These are phyloP conservation scores for Eupithecia subumbrata DNA, from an alignment of 2,888 invertebrate genomes.

Conservation along the genomic window DNA sequence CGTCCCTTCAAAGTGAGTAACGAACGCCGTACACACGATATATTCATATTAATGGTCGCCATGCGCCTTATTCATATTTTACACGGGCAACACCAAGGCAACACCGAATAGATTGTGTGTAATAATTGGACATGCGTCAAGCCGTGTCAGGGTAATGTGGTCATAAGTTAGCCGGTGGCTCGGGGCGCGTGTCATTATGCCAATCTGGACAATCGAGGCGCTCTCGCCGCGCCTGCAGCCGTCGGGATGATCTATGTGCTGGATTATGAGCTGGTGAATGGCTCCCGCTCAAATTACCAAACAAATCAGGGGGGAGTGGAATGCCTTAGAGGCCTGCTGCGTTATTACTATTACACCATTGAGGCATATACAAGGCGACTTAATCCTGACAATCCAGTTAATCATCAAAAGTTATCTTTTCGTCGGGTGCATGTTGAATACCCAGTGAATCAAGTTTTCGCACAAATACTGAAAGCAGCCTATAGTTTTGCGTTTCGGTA, in stretches of 20 bases:
- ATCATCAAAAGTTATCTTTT: not conserved
- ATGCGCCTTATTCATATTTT: constrained; percentile 77
- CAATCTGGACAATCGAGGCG: constrained; percentile 76
- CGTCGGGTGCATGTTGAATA: not conserved
- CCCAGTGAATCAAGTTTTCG: not conserved
- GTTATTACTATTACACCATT: constrained; percentile 16
- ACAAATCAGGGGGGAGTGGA: constrained; percentile 42
- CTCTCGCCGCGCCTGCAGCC: constrained; percentile 45
- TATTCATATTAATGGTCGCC: constrained; percentile 68
- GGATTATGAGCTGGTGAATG: constrained; percentile 67
- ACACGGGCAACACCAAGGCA: constrained; percentile 70
- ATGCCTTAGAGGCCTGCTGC: constrained; percentile 27
- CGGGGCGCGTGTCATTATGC: constrained; percentile 76
- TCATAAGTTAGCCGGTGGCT: constrained; percentile 75
- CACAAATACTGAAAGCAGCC: not conserved
- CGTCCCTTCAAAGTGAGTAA: constrained; percentile 74
- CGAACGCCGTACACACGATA: constrained; percentile 64
- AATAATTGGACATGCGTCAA: constrained; percentile 82
- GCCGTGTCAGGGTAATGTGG: constrained; percentile 77
- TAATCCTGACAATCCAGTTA: not conserved
- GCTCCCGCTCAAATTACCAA: constrained; percentile 64
- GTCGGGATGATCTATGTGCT: constrained; percentile 72
- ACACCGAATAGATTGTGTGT: constrained; percentile 77
- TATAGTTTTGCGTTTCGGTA: not conserved
- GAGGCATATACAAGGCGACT: not conserved